A percentile compares a stretch with the other conserved stretches of the same genome.
phyloP scores from a whole-genome alignment of 2,797 vertebrate species.

The Falco columbarius region DNA sequence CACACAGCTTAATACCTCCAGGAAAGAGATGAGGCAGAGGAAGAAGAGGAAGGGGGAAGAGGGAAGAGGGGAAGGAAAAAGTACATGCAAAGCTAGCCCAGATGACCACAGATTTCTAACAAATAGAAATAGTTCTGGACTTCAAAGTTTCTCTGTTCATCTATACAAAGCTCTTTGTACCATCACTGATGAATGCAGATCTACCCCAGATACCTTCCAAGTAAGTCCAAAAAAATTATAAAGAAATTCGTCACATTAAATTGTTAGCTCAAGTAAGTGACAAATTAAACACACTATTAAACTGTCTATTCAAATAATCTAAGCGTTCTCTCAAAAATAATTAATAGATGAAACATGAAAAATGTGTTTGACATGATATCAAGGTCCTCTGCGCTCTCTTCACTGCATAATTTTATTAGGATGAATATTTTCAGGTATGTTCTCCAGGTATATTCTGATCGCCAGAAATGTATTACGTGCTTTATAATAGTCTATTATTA shows the following conservation, averaged over 20 bases:
- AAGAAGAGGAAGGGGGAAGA: background rate
- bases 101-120: background rate
- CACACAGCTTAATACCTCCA: constrained; percentile 25
- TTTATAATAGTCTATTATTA: background rate
- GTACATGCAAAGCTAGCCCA: background rate
- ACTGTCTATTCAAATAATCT: constrained; percentile 43
- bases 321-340: constrained; percentile 14
- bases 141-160: background rate
- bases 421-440: background rate
- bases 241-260: background rate
- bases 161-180: background rate
- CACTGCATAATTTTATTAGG: background rate
- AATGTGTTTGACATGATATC: background rate
- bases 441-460: background rate
- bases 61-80: background rate
- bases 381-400: background rate
- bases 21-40: background rate
- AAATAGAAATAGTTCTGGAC: background rate
- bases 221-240: background rate
- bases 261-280: background rate
- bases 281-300: constrained; percentile 51
- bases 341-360: constrained; percentile 34
- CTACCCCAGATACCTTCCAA: background rate
- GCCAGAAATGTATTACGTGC: background rate
- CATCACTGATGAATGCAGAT: background rate